Evolutionary conservation across 2,113 vertebrate genomes (phyloP), one percentile per base, ranked within the genome.

Genomic region (Ifrita kowaldi): DNA sequence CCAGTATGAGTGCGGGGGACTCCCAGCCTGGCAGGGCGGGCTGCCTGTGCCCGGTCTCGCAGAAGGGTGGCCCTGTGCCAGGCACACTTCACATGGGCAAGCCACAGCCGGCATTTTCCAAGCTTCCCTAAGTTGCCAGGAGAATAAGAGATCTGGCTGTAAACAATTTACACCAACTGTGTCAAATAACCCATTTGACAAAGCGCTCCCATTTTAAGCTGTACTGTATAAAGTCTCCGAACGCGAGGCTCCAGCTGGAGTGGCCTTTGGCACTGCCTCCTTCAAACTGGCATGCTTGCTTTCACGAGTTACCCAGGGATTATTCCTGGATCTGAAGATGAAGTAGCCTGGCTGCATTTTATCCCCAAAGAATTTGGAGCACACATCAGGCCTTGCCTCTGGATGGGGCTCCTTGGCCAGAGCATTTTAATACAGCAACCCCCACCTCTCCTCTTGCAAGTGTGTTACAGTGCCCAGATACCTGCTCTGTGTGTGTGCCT

Each of bases 31-130:
- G n/a, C 65, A 63, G 33, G 35, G 32, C 1, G 0, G 14, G 52
- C 60, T 74, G 55, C 52, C 37, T 21, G 7, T 2, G 1, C 52
- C 47, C 0, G 0, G 13, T 73, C 53, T 73, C 0, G 0, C 32
- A 55, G 50, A 44, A 1, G 2, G 13, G 30, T 46, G n/a, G 14
- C 69, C 60, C 33, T 35, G 30, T 1, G 4, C 68, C 50, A 35
- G 37, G 20, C 21, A 7, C 68, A 19, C 39, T 93, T 64, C 9
- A 1, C 59, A 6, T 2, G 9, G 28, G 16, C 37, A 69, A 57
- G 56, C 50, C 2, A 0, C 26, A 2, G 22, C 5, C 1, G 0
- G 62, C 53, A 17, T 76, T 89, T 82, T 49, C 86, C n/a, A 42
- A 46, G 60, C 65, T 84, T 47, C 39, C n/a, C 32, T 30, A 0